Evolutionary conservation across 2,888 invertebrate genomes (phyloP), one percentile per base, ranked within the genome.

Genomic region (Calliopum simillimum): DNA sequence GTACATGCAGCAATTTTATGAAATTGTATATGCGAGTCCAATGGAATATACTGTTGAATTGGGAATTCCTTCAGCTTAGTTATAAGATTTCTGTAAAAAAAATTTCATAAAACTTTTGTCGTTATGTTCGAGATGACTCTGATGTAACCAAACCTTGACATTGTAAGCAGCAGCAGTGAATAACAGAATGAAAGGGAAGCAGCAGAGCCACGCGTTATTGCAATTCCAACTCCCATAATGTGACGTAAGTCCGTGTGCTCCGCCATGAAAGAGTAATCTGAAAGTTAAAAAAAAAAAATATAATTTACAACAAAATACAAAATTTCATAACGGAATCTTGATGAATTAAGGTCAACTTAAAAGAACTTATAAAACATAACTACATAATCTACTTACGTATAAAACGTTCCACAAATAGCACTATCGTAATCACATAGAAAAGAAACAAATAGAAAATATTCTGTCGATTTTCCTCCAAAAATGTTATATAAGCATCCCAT

Each of bases 1-100:
- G 98, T 98, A 78, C 96, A 94, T 0, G 98, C 98, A 0, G 96
- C 96, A 68, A 98, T 97, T 87, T 98, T 98, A 86, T 98, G 98
- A 85, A 98, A 98, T 81, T 96, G 97, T 68, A 98, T 97, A 80
- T 98, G 96, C 0, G 97, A 94, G 84, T 98, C 98, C 23, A 97
- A 86, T 0, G 97, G 97, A 69, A 97, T 95, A 85, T 96, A 97
- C 81, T 97, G 96, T 78, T 97, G 97, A 66, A 97, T 91, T 59
- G 96, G 94, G 80, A 96, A 96, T 82, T 97, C 97, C 87, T 98
- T 95, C 5, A 98, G 88, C 83, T 97, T 96, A 0, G 98, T 98
- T 71, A 98, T 88, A 23, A 98, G 88, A 86, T 98, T 98, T 75
- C 90, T 88, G 19, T 92, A 95, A 95, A 94, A 33, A 47, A 43